A percentile compares a stretch with the other conserved stretches of the same genome.
Conservation (phyloP, 2,888 invertebrate species). For the Drosophila meridionalis region DNA sequence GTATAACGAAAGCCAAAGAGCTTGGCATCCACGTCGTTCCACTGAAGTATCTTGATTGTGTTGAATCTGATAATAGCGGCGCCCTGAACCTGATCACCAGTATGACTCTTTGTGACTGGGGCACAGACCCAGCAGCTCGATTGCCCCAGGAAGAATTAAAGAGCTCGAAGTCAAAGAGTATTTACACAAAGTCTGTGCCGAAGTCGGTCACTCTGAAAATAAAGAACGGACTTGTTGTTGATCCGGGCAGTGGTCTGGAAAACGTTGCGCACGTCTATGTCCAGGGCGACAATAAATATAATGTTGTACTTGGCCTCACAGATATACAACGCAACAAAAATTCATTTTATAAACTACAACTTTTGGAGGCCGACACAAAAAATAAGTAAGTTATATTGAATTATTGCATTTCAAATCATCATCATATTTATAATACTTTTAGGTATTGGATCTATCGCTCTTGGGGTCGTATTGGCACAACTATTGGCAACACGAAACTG, state of each 20-base stretch:
- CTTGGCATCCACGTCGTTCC: slow-evolving; percentile 93
- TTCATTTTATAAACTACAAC: slow-evolving; percentile 97
- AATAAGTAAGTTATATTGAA: slow-evolving; percentile 85
- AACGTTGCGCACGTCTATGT: slow-evolving; percentile 92
- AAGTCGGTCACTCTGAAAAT: slow-evolving; percentile 89
- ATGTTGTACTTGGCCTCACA: slow-evolving; percentile 92
- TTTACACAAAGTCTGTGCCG: slow-evolving; percentile 87
- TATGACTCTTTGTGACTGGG: slow-evolving; percentile 93
- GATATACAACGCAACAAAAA: slow-evolving; percentile 95
- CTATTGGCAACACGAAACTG: slow-evolving; percentile 91
- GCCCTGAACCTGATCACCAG: slow-evolving; percentile 88
- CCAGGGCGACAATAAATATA: slow-evolving; percentile 87
- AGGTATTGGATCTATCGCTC: slow-evolving; percentile 94
- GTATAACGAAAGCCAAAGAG: slow-evolving; percentile 88
- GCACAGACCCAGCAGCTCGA: slow-evolving; percentile 87
- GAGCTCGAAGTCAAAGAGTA: slow-evolving; percentile 88
- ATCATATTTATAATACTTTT: background rate
- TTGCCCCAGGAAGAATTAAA: slow-evolving; percentile 86
- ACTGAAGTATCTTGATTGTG: slow-evolving; percentile 90
- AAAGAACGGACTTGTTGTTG: slow-evolving; percentile 95
- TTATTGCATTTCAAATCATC: no score
- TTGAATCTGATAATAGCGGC: slow-evolving; percentile 87
- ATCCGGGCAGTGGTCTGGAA: slow-evolving; percentile 94
- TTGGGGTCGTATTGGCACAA: slow-evolving; percentile 99
- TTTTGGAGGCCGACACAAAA: slow-evolving; percentile 90